Percentiles rank a stretch among this genome's conserved stretches.
Evolutionary conservation across 2,113 vertebrate species (phyloP).

Genomic region (Rafetus swinhoei): DNA sequence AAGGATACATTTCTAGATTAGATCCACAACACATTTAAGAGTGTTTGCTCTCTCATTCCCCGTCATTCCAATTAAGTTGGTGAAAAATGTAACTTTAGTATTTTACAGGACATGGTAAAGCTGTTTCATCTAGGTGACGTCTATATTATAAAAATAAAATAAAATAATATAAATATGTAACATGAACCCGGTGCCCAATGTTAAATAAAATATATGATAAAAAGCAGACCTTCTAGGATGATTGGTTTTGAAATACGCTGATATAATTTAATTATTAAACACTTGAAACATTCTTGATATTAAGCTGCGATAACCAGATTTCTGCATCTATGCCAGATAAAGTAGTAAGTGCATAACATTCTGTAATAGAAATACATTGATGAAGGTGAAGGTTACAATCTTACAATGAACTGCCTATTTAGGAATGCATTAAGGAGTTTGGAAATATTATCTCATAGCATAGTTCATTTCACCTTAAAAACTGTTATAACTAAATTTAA

Average conservation of each 20-base stretch:
- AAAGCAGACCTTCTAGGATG: constrained; percentile 81
- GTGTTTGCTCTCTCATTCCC: constrained; percentile 71
- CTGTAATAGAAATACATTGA: constrained; percentile 75
- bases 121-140: constrained; percentile 83
- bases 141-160: constrained; percentile 88
- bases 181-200: constrained; percentile 81
- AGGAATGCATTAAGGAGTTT: constrained; percentile 77
- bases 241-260: constrained; percentile 77
- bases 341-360: constrained; percentile 75
- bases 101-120: constrained; percentile 83
- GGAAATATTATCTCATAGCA: constrained; percentile 72
- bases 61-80: constrained; percentile 78
- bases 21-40: constrained; percentile 70
- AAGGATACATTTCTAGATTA: constrained; percentile 72
- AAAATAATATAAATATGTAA: constrained; percentile 85
- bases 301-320: constrained; percentile 74
- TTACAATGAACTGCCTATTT: constrained; percentile 74
- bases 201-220: constrained; percentile 84
- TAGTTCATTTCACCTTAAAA: constrained; percentile 72
- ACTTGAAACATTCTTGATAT: constrained; percentile 78
- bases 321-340: constrained; percentile 79
- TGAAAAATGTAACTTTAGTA: constrained; percentile 81
- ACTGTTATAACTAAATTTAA: constrained; percentile 69
- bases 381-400: constrained; percentile 78
- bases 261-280: constrained; percentile 84